These are phyloP conservation scores for Harpegnathos saltator DNA, from an alignment of 1,140 invertebrate species.

Conservation along the genomic window DNA sequence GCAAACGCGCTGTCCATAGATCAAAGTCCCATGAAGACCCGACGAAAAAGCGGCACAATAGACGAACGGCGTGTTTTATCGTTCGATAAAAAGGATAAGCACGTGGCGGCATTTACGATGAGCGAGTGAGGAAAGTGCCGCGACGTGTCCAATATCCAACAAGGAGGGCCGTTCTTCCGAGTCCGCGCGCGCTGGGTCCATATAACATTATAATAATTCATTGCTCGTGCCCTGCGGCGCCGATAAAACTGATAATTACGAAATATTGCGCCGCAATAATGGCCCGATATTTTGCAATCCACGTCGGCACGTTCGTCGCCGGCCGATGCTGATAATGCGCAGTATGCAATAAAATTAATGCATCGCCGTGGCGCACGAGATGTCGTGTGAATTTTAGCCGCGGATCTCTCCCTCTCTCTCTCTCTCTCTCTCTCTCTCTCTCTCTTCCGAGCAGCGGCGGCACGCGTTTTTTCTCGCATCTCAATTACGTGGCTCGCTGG, in stretches of 20 bases:
- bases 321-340: background rate
- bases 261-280: constrained; percentile 67
- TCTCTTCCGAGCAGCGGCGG: too few relatives aligned
- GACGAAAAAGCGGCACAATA: background rate
- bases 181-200: constrained; percentile 39
- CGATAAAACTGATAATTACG: constrained; percentile 71
- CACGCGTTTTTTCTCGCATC: constrained; percentile 28
- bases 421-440: background rate
- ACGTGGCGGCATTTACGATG: constrained; percentile 23
- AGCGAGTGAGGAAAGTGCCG: constrained; percentile 20
- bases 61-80: constrained; percentile 24
- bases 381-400: constrained; percentile 33
- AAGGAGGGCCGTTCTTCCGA: constrained; percentile 58
- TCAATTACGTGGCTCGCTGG: constrained; percentile 29
- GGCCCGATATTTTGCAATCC: constrained; percentile 49
- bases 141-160: constrained; percentile 57
- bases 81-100: constrained; percentile 27
- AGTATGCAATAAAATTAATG: constrained; percentile 36
- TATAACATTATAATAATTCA: constrained; percentile 61
- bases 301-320: constrained; percentile 7
- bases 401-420: constrained; percentile 19
- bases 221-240: constrained; percentile 13
- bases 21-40: background rate
- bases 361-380: background rate
- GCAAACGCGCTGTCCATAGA: constrained; percentile 13